Base-by-base conservation (phyloP, 2,888 invertebrate species). In the Melieria picta region DNA sequence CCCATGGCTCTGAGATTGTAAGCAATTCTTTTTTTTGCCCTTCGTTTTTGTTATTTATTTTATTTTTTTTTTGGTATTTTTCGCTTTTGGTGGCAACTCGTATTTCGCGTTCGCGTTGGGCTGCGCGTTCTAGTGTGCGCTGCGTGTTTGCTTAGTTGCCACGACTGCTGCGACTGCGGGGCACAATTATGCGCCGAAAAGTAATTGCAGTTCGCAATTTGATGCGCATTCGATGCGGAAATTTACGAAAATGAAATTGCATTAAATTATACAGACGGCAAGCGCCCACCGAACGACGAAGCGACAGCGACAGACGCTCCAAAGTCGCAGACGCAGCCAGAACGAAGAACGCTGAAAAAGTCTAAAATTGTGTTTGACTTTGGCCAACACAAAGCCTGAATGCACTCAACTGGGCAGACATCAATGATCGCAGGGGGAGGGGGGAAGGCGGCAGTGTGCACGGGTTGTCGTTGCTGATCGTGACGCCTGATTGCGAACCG, bases 131-230 rank as follows among this genome's bases (percentile, higher is more conserved):
- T n/a, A 52, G 13, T 52, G 11, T 52, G n/a, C 11, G 11, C 13
- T 9, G 50, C 50, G 50, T 64, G 43, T 69, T 69, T 64, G 64
- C 57, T 74, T 75, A 52, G 13, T 48, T 52, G 47, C 16, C 46
- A 43, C 52, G 45, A 7, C 50, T 73, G 70, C 69, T 75, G 68
- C 72, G 69, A 73, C 77, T 74, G 70, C 60, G 70, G 75, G 76
- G 76, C 75, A 75, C 72, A 76, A 77, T 77, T 75, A 76, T 71
- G 74, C 71, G 75, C 72, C 75, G 72, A 75, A 76, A 77, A 76
- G 75, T 77, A 75, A 78, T 77, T 77, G 76, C 72, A 72, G 71
- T 61, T 61, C 72, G 69, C 57, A 42, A 69, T 61, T 69, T 62
- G 52, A 65, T 71, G 52, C 46, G 56, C 50, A 47, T 66, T 42